Evolutionary conservation across 2,888 invertebrate species (phyloP).

Genomic region (Oegoconia quadripuncta): DNA sequence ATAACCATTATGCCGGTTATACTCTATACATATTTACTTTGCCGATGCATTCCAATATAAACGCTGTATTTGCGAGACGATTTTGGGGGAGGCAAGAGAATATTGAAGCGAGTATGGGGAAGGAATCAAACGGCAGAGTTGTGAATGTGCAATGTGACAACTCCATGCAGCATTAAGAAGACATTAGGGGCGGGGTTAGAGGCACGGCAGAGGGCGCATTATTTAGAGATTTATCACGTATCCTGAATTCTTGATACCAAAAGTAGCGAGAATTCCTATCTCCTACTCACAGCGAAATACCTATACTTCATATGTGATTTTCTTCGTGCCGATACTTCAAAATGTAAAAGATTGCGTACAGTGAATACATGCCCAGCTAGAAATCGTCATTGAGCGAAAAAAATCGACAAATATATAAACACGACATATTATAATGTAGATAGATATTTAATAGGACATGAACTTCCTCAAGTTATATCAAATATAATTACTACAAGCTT

Average conservation of each 20-base stretch:
- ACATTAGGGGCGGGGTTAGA: slow-evolving; percentile 62
- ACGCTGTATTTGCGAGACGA: slow-evolving; percentile 26
- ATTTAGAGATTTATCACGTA: slow-evolving; percentile 66
- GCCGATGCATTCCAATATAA: slow-evolving; percentile 28
- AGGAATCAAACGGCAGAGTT: slow-evolving; percentile 45
- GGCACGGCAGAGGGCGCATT: slow-evolving; percentile 55
- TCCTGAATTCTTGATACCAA: slow-evolving; percentile 46
- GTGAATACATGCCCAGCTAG: no score
- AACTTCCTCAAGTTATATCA: no score
- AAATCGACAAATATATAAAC: no score
- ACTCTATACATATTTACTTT: slow-evolving; percentile 16
- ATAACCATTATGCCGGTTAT: slow-evolving; percentile 32
- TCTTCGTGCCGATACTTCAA: no score
- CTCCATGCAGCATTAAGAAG: slow-evolving; percentile 73
- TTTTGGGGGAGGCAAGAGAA: slow-evolving; percentile 29
- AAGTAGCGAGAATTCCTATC: no score
- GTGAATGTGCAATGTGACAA: slow-evolving; percentile 70
- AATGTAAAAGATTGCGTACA: no score
- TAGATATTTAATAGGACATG: no score
- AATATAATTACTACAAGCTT: no score
- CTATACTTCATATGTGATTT: no score
- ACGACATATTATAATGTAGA: no score
- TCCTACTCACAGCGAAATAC: no score
- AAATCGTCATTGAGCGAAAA: no score
- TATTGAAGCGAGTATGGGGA: slow-evolving; percentile 35